Evolutionary conservation across 2,888 invertebrate genomes (phyloP), one percentile per base, ranked within the genome.

Genomic region (Agriopis aurantiaria): DNA sequence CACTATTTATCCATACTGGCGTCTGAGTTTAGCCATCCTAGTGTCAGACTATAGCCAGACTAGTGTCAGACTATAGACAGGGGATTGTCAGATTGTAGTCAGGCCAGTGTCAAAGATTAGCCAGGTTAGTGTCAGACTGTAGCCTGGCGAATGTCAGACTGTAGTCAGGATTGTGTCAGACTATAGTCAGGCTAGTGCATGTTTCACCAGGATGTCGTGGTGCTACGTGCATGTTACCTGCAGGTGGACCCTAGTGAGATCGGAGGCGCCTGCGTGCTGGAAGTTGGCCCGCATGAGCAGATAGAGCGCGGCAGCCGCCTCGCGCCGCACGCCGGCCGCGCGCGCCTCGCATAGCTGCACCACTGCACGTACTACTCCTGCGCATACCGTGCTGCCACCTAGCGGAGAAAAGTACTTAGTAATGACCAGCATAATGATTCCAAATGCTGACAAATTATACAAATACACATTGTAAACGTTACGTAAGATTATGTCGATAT

Each of bases 241-340:
- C 59, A 98, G 92, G 84, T 98, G 98, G 0, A 99, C 98, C 75
- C 99, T 94, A 0, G 98, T 98, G 73, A 99, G 95, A 69, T 97
- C 97, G 77, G 97, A 97, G 51, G 97, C 96, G 64, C 96, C 95
- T 58, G 97, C 97, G 85, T 97, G 98, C 85, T 99, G 98, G 92
- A 98, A 99, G 94, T 99, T 99, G 84, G 98, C 98, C 76, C 98
- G 95, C 98, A 99, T 98, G 46, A 99, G 95, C 62, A 98, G 94
- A 91, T 99, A 99, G 3, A 99, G 95, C 41, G 98, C 96, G 57
- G 98, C 98, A 81, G 98, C 98, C 0, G 99, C 97, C 87, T 99
- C 99, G 81, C 98, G 97, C 23, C 99, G 95, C 64, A 98, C 96
- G 70, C 96, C 96, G 53, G 97, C 96, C 75, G 98, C 95, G 74